Base-by-base conservation (phyloP, 2,888 invertebrate species). In the Achlya flavicornis region DNA sequence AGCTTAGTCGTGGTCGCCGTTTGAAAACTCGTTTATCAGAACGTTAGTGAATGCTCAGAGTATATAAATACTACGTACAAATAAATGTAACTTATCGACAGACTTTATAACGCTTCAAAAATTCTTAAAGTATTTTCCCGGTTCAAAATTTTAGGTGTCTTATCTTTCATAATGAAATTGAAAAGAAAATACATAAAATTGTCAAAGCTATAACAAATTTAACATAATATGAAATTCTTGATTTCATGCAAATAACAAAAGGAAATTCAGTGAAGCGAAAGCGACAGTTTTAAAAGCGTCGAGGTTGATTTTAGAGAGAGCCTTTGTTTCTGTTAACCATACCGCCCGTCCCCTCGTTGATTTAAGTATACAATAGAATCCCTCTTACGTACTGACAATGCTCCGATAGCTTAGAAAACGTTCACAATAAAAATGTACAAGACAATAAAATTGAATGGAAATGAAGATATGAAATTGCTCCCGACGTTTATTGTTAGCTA, bases 341-440 rank as follows among this genome's bases (percentile, higher is more conserved):
- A 81, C 83, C 83, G 74, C 74, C 66, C 78, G 78, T 74, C 79
- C 84, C 81, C 83, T 81, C 83, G 82, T 85, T 89, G 89, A 89
- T 90, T 89, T 86, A 83, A 88, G 85, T 81, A 85, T 79, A 91
- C 90, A 92, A 92, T 87, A 76, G 87, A 75, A 74, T 74, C 80
- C 78, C 82, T 80, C 81, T 80, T 84, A 84, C 83, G 79, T 80
- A 78, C 81, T 79, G 77, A 86, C 88, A 89, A 86, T 85, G 79
- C 81, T 69, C 80, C 83, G 90, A 91, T 90, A 89, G 87, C 89
- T 89, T 87, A 87, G 88, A 89, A 88, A 88, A 85, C 81, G 82
- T 80, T 83, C 81, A 89, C 88, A 90, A 90, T 88, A 89, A 88
- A 90, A 88, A 89, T 81, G 80, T 81, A 82, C 78, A 80, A 86